phyloP scores from a whole-genome alignment of 1,140 invertebrate species.

The Brachionus calyciflorus region DNA sequence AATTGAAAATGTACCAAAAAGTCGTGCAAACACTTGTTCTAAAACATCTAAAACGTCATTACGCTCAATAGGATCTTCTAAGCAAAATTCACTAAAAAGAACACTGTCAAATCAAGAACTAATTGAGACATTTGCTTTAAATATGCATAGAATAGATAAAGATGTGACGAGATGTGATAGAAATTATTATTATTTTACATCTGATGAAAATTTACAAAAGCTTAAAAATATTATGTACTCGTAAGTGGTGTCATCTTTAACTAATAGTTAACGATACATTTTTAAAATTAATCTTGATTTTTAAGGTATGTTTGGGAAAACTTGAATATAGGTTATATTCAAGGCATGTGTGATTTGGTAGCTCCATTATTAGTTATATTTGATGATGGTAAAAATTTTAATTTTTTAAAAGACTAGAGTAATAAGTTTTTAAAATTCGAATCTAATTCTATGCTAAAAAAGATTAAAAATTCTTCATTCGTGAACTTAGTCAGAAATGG shows the following conservation, averaged over 20 bases:
- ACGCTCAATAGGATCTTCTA: no score
- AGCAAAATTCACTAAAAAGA: not conserved
- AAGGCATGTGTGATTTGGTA: slow-evolving; percentile 88
- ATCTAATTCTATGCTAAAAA: no score
- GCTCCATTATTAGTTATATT: slow-evolving; percentile 86
- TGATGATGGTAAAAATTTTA: slow-evolving; percentile 68
- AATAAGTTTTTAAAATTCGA: not conserved
- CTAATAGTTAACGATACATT: not conserved
- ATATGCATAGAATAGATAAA: slow-evolving; percentile 48
- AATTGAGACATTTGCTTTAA: slow-evolving; percentile 46
- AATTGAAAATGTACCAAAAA: not conserved
- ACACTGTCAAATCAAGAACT: slow-evolving; percentile 46
- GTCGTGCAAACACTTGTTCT: not conserved
- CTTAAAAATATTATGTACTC: slow-evolving; percentile 94
- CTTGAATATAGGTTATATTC: slow-evolving; percentile 74
- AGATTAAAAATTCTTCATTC: no score
- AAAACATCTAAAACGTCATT: no score
- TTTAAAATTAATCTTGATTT: not conserved
- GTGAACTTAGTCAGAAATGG: no score
- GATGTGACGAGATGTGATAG: slow-evolving; percentile 65
- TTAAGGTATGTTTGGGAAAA: slow-evolving; percentile 86
- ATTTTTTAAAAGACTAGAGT: not conserved
- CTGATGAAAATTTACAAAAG: slow-evolving; percentile 81
- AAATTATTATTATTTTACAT: slow-evolving; percentile 83
- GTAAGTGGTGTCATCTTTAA: slow-evolving; percentile 59